Evolutionary conservation across 2,797 vertebrate genomes (phyloP).

Genomic region (Atherinosoma microstoma): DNA sequence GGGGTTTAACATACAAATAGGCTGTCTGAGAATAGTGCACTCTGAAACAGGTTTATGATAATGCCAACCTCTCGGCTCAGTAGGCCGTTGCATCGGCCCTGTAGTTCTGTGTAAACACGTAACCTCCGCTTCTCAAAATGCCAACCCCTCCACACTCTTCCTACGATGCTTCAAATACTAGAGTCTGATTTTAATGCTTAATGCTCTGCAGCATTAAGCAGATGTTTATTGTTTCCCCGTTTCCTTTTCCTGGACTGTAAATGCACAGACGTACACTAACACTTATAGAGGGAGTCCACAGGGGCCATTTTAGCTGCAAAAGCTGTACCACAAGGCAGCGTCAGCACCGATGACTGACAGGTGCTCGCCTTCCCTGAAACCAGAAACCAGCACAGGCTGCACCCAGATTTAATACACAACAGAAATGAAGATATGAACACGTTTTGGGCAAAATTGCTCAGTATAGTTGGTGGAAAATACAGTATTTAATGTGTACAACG

Average conservation of each 20-base stretch:
- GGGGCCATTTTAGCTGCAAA: not conserved
- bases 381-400: not conserved
- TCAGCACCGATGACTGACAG: not conserved
- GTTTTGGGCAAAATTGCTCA: not conserved
- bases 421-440: not conserved
- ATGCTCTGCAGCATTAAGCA: slow-evolving; percentile 1
- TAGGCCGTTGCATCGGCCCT: slow-evolving; percentile 65
- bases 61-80: slow-evolving; percentile 62
- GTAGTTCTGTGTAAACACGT: slow-evolving; percentile 69
- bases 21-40: slow-evolving; percentile 19
- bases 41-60: slow-evolving; percentile 56
- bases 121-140: slow-evolving; percentile 73
- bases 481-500: not conserved
- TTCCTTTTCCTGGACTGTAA: not conserved
- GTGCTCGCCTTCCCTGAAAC: not conserved
- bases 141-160: slow-evolving; percentile 59
- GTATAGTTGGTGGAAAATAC: not conserved
- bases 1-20: slow-evolving; percentile 19
- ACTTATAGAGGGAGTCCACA: not conserved
- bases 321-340: not conserved
- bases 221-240: slow-evolving; percentile 21
- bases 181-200: slow-evolving; percentile 8
- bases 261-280: too few relatives aligned
- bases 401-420: not conserved
- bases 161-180: slow-evolving; percentile 50